These are phyloP conservation scores for Crotalus helleri DNA, from an alignment of 2,113 vertebrate genomes.

Conservation along the genomic window DNA sequence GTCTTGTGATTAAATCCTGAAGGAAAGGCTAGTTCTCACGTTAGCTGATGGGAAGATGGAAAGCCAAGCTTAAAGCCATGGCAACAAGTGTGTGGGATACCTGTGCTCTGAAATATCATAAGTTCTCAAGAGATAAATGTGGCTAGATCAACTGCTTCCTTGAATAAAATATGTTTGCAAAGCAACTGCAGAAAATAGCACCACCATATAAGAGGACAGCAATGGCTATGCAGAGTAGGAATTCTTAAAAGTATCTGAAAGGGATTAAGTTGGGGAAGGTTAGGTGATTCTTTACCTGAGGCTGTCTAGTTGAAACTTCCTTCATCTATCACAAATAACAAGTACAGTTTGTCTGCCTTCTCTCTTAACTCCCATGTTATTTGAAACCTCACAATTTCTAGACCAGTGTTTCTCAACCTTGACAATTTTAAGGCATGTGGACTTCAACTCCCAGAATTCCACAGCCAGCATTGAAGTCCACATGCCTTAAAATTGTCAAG, in stretches of 20 bases:
- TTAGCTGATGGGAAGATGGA: not conserved
- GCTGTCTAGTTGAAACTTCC: not conserved
- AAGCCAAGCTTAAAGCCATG: not conserved
- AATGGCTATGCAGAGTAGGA: not conserved
- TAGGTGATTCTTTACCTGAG: not conserved
- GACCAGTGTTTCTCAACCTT: too few species aligned
- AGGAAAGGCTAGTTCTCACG: not conserved
- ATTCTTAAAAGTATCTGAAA: not conserved
- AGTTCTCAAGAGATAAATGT: not conserved
- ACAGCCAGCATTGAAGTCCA: too few species aligned
- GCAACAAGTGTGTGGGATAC: not conserved
- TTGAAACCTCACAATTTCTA: not conserved
- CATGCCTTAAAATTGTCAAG: too few species aligned
- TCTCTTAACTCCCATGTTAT: not conserved
- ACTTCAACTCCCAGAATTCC: too few species aligned
- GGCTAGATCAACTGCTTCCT: not conserved
- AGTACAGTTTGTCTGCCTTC: not conserved
- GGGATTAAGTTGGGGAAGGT: not conserved
- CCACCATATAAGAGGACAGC: not conserved
- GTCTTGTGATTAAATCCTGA: rapidly evolving
- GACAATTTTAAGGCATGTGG: too few species aligned
- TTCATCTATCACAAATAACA: not conserved
- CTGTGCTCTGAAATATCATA: not conserved
- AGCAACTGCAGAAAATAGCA: not conserved
- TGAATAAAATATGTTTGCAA: not conserved